Base-by-base conservation (phyloP, 2,113 vertebrate species). In the Oreamnos americanus region DNA sequence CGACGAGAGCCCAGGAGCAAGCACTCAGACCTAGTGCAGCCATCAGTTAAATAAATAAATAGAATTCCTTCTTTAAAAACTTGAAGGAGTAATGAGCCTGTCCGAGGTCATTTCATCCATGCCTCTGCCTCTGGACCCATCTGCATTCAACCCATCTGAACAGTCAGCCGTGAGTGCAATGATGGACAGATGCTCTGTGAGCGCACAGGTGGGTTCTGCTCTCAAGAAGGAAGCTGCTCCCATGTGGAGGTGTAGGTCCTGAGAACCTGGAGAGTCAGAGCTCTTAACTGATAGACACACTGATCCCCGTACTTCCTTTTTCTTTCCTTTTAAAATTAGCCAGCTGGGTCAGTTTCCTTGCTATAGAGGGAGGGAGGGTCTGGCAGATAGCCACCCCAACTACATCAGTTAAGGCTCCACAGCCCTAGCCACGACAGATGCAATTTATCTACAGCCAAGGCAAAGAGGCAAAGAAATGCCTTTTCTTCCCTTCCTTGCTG, bases 361-460 rank as follows among this genome's bases (percentile, higher is more conserved):
- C 91, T 57, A 23, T 30, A 53, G 78, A 7, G 39, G 45, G 47
- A 78, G 49, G 47, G 43, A 71, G 55, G 9, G 10, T 25, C 86
- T 98, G 96, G 98, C 94, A 87, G 78, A 82, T 26, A 94, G 95
- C 97, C 94, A 96, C 57, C 57, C 58, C 83, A 89, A 81, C 94
- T 25, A 60, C 97, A 87, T 47, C 86, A 97, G 98, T 92, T 98
- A 98, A 98, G 98, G 98, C 96, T 90, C 98, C 82, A 16, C 2
- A 57, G 97, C 94, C 98, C 98, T 97, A 96, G 93, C 95, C 62
- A 62, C 87, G 88, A 99, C 98, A 98, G 98, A 83, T 95, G 97
- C 43, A 97, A 99, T 99, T 99, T 98, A 93, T 99, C 98, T 99
- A 91, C 1, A 74, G 92, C 98, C 96, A 87, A 86, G 91, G 84